Evolutionary conservation across 2,797 vertebrate genomes (phyloP), one percentile per base, ranked within the genome.

Genomic region (Lepilemur ruficaudatus): DNA sequence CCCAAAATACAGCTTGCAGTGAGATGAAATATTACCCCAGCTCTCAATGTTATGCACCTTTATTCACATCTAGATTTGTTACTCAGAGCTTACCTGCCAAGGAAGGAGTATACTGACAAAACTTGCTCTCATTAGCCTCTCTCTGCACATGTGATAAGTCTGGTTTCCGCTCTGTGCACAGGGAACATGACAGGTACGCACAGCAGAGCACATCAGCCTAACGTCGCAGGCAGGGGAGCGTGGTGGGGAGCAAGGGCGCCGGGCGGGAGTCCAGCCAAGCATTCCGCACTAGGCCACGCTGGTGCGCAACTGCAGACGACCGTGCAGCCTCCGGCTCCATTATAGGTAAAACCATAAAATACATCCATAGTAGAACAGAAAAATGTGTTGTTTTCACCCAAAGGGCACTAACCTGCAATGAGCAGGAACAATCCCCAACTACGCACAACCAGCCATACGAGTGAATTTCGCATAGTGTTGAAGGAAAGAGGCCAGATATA

Each of bases 21-120:
- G 41, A n/a, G 82, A 70, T 94, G 75, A 82, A 91, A 79, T 50
- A 67, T 55, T 7, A 38, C 12, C 69, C 13, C 11, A 55, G 43
- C 46, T 55, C 67, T 86, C 38, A 2, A n/a, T 92, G 72, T 38
- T 65, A 52, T 48, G 76, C 14, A 67, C 57, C 12, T 92, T 73
- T 91, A 48, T 50, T 50, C 35, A 46, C 38, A 69, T 38, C 22
- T 8, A 52, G 67, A 91, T 97, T 82, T 95, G 70, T 76, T 78
- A 65, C 70, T 70, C 75, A 65, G 35, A 82, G 79, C 78, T 94
- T 69, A 38, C 65, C 69, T 89, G 63, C 75, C 65, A 83, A 46
- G 55, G 48, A 69, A 83, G 30, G 69, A 73, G 32, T 67, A 32
- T 38, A 59, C n/a, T 59, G 78, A 82, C 48, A 91, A 46, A 93